These are phyloP conservation scores for Misgurnus mizolepis DNA, from an alignment of 2,113 vertebrate genomes.

Conservation along the genomic window DNA sequence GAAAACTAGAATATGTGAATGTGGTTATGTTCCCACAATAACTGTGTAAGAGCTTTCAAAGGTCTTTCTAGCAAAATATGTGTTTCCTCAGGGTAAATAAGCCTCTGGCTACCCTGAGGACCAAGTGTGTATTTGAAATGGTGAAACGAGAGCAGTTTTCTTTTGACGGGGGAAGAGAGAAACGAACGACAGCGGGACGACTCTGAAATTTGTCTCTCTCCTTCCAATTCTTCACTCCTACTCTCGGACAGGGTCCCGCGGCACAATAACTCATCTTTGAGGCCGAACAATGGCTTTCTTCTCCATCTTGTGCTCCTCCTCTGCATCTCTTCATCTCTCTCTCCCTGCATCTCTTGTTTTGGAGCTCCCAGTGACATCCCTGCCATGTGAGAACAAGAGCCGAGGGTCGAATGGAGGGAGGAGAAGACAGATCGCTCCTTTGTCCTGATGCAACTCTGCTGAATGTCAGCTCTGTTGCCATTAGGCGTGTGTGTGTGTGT, in stretches of 20 bases:
- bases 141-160: not conserved
- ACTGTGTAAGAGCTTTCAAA: not conserved
- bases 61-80: not conserved
- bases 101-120: not conserved
- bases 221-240: slow-evolving; percentile 38
- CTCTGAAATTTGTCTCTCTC: slow-evolving; percentile 5
- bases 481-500: slow-evolving; percentile 37
- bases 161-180: not conserved
- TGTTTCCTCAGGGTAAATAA: slow-evolving; percentile 32
- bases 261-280: slow-evolving; percentile 55
- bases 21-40: not conserved
- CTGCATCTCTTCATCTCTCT: slow-evolving; percentile 55
- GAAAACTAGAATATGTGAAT: too few relatives aligned
- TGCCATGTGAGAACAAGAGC: slow-evolving; percentile 66
- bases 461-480: slow-evolving; percentile 53
- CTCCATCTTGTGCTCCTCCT: slow-evolving; percentile 46
- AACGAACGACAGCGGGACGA: not conserved
- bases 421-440: slow-evolving; percentile 49
- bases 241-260: slow-evolving; percentile 40
- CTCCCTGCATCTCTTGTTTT: slow-evolving; percentile 61
- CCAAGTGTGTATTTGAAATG: not conserved
- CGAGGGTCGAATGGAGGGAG: slow-evolving; percentile 52
- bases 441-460: slow-evolving; percentile 47
- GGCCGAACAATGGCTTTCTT: slow-evolving; percentile 60
- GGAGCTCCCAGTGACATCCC: slow-evolving; percentile 77